These are phyloP conservation scores for Cantharis rufa DNA, from an alignment of 2,888 invertebrate species.

Conservation along the genomic window DNA sequence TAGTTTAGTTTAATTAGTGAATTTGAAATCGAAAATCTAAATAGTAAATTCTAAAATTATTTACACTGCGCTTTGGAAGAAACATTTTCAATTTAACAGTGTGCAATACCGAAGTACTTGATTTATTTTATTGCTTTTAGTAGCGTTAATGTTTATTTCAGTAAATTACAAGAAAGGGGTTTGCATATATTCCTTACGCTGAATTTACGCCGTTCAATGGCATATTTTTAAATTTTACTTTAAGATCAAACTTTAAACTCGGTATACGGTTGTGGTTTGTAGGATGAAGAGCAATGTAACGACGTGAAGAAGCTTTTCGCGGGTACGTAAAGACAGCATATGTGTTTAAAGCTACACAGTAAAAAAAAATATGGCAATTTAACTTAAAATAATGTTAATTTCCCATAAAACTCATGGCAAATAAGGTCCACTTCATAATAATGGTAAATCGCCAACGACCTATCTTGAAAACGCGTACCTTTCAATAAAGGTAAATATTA, in stretches of 20 bases:
- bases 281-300: constrained; percentile 11
- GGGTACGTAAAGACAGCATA: constrained; percentile 25
- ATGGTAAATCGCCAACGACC: no score
- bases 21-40: background rate
- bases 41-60: background rate
- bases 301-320: constrained; percentile 11
- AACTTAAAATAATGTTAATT: no score
- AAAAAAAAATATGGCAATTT: no score
- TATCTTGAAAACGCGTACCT: no score
- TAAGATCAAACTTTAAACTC: background rate
- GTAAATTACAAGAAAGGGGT: constrained; percentile 64
- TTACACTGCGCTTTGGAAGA: background rate
- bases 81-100: constrained; percentile 44
- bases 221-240: constrained; percentile 15
- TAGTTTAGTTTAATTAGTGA: background rate
- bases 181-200: constrained; percentile 50
- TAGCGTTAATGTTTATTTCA: constrained; percentile 64
- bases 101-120: constrained; percentile 54
- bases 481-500: no score
- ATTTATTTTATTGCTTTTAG: constrained; percentile 64
- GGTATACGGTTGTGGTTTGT: constrained; percentile 6
- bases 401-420: no score
- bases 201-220: constrained; percentile 32
- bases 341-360: constrained; percentile 35
- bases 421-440: no score